phyloP scores from a whole-genome alignment of 2,888 invertebrate species.

The Temnothorax rugatulus region DNA sequence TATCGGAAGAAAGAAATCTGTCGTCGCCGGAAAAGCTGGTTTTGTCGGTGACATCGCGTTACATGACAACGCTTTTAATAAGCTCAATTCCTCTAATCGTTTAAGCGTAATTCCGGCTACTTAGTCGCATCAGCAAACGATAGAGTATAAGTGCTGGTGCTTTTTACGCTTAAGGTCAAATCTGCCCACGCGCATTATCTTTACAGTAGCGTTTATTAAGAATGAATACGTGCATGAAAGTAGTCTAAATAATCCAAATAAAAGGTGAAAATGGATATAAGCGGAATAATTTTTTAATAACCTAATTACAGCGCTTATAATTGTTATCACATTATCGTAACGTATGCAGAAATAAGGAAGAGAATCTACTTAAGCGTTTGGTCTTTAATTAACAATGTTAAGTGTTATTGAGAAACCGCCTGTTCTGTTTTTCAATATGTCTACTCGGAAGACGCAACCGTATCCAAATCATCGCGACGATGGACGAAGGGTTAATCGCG shows the following conservation, averaged over 20 bases:
- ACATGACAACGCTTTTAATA: constrained; percentile 44
- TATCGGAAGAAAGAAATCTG: not conserved
- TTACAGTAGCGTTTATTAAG: constrained; percentile 13
- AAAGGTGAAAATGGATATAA: not conserved
- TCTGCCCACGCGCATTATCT: constrained; percentile 45
- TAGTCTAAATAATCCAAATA: constrained; percentile 19
- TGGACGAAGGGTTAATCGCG: constrained; percentile 41
- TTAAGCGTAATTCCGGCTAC: constrained; percentile 50
- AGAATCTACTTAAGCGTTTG: not conserved
- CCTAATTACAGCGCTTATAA: constrained; percentile 7
- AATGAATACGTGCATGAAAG: not conserved
- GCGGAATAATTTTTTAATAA: not conserved
- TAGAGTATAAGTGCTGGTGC: constrained; percentile 7
- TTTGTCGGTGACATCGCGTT: constrained; percentile 32
- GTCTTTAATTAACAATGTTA: constrained; percentile 13
- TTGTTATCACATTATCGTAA: not conserved
- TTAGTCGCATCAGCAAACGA: constrained; percentile 23
- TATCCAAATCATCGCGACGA: constrained; percentile 40
- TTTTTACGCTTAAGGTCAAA: constrained; percentile 42
- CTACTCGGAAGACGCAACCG: not conserved
- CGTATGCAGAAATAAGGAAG: not conserved
- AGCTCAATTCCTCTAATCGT: constrained; percentile 49
- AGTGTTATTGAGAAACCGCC: not conserved
- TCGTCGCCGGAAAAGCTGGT: constrained; percentile 19
- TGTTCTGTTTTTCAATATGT: not conserved